Evolutionary conservation across 2,113 vertebrate genomes (phyloP), one percentile per base, ranked within the genome.

Genomic region (Balaenoptera acutorostrata): DNA sequence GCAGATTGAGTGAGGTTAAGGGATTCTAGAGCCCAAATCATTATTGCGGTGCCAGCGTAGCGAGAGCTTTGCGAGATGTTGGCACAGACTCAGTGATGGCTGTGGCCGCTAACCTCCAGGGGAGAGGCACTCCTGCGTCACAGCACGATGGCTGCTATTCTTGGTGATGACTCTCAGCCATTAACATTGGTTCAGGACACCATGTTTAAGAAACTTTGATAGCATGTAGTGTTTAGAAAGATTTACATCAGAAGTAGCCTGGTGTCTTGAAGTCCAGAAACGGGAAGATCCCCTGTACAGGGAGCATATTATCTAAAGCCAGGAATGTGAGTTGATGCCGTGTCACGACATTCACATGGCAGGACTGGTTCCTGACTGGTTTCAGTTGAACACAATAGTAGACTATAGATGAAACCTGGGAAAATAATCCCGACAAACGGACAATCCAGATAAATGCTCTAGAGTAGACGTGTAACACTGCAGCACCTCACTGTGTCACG

Each of bases 381-480:
- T 86, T 88, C 61, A 39, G 5, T 36, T 33, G 39, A 68, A 31
- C 66, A n/a, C 33, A 18, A 1, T 17, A 5, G 0, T 31, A 61
- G 44, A 44, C 29, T 44, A 7, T 13, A 49, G 41, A 27, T 18
- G 18, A 86, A 55, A 36, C 71, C 15, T 74, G 33, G 57, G 49
- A 25, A 7, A 59, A 39, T 52, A 52, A 52, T 52, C 17, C 71
- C 5, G 49, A 52, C 49, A 52, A 5, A 6, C 17, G 2, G 59
- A 18, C 57, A 41, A 5, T 44, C 36, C 23, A 63, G 27, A 25
- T 25, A 57, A 39, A 8, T 36, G 8, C 68, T n/a, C 0, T 2
- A 1, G 59, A 39, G 49, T 0, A 12, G 64, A 75, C 13, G 0
- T 8, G 14, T 13, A 8, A 27, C 15, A 85, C 13, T 23, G 0